These are phyloP conservation scores for Tyria jacobaeae DNA, from an alignment of 2,888 invertebrate genomes.

Conservation along the genomic window DNA sequence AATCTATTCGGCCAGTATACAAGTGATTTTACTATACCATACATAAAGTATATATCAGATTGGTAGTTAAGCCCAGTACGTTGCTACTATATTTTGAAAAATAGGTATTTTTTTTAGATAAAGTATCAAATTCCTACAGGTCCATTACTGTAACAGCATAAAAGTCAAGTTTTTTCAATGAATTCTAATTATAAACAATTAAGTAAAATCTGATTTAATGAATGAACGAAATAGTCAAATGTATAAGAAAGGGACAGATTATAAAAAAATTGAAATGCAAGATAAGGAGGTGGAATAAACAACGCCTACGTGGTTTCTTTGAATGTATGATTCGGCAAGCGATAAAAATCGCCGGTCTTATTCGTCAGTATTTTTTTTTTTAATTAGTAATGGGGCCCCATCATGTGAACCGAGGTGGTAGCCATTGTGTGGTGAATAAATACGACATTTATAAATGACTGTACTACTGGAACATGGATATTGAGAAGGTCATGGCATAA, in stretches of 20 bases:
- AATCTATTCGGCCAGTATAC: slow-evolving; percentile 52
- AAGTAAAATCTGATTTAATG: slow-evolving; percentile 73
- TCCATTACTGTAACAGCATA: slow-evolving; percentile 70
- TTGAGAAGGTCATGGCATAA: slow-evolving; percentile 62
- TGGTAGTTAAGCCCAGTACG: slow-evolving; percentile 8
- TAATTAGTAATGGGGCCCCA: slow-evolving; percentile 82
- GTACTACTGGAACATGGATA: slow-evolving; percentile 65
- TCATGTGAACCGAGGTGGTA: slow-evolving; percentile 80
- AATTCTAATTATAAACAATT: slow-evolving; percentile 85
- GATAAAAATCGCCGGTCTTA: slow-evolving; percentile 86
- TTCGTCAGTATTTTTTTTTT: slow-evolving; percentile 86
- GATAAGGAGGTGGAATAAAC: slow-evolving; percentile 71
- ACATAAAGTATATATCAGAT: slow-evolving; percentile 29
- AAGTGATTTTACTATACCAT: slow-evolving; percentile 25
- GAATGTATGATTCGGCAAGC: slow-evolving; percentile 81
- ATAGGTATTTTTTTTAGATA: slow-evolving; percentile 55
- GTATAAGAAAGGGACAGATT: slow-evolving; percentile 63
- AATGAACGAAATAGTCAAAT: slow-evolving; percentile 70
- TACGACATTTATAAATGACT: slow-evolving; percentile 78
- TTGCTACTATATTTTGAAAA: slow-evolving; percentile 29
- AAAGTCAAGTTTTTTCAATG: slow-evolving; percentile 73
- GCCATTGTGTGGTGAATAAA: slow-evolving; percentile 81
- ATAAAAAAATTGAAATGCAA: slow-evolving; percentile 51
- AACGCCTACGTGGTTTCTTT: slow-evolving; percentile 82
- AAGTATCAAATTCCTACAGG: slow-evolving; percentile 78